Percentiles rank a stretch among this genome's conserved stretches.
Conservation (phyloP, 2,113 vertebrate genomes). For the Bombycilla garrulus region DNA sequence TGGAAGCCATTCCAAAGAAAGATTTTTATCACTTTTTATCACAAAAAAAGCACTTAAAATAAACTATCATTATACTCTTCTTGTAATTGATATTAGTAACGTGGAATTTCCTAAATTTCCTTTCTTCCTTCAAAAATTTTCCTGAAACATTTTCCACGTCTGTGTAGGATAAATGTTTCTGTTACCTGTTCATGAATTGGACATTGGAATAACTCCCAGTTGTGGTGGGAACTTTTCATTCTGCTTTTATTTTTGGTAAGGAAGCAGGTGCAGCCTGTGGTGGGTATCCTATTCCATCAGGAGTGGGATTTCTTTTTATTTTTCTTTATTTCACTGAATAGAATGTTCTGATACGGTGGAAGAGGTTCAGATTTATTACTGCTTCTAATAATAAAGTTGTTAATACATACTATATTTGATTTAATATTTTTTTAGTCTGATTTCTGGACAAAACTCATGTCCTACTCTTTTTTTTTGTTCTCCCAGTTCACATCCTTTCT, state of each 20-base stretch:
- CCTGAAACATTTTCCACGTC: background rate
- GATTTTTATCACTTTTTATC: background rate
- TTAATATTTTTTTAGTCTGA: background rate
- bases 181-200: background rate
- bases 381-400: background rate
- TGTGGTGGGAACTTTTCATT: background rate
- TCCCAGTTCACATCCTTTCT: constrained; percentile 84
- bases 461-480: background rate
- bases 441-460: background rate
- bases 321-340: background rate
- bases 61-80: background rate
- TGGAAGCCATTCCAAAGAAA: background rate
- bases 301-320: background rate
- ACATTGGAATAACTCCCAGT: background rate
- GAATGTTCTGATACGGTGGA: background rate
- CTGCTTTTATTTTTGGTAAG: background rate
- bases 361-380: background rate
- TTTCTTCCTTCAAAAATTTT: background rate
- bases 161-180: background rate
- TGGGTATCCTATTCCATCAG: background rate
- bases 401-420: background rate
- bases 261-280: background rate
- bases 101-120: background rate
- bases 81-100: background rate
- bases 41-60: background rate